Evolutionary conservation across 2,113 vertebrate genomes (phyloP).

Genomic region (Eclectus roratus): DNA sequence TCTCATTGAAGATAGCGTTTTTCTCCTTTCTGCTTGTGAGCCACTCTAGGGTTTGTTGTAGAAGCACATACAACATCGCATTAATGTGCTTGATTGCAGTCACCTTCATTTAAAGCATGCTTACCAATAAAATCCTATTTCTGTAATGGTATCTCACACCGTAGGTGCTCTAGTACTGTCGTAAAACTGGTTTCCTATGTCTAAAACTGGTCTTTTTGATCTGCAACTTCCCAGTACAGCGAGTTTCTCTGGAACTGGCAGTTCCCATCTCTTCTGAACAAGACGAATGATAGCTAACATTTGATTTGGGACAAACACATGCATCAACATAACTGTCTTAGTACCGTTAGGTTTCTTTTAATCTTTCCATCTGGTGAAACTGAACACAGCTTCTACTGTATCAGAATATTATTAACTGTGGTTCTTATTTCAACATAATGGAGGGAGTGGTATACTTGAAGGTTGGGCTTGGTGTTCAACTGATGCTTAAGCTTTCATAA

Average conservation of each 20-base stretch:
- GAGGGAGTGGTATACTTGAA: background rate
- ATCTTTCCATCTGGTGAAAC: background rate
- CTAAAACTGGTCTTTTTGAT: background rate
- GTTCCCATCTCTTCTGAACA: background rate
- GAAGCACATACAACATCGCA: rapidly evolving
- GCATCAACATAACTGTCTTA: background rate
- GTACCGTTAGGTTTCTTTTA: background rate
- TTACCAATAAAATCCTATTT: background rate
- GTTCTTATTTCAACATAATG: background rate
- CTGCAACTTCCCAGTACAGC: background rate
- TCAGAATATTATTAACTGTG: background rate
- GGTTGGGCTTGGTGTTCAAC: background rate
- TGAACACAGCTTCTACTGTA: background rate
- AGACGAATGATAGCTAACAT: background rate
- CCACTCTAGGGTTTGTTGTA: background rate
- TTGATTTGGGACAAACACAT: background rate
- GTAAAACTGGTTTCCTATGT: background rate
- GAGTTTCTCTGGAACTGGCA: background rate
- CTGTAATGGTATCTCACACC: background rate
- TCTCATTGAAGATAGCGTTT: background rate
- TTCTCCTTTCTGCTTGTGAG: background rate
- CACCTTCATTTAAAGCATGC: background rate
- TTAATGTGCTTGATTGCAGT: background rate
- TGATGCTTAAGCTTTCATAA: background rate
- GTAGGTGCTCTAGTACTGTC: background rate